Conservation (phyloP, 2,888 invertebrate genomes). For the Folsomia candida region DNA sequence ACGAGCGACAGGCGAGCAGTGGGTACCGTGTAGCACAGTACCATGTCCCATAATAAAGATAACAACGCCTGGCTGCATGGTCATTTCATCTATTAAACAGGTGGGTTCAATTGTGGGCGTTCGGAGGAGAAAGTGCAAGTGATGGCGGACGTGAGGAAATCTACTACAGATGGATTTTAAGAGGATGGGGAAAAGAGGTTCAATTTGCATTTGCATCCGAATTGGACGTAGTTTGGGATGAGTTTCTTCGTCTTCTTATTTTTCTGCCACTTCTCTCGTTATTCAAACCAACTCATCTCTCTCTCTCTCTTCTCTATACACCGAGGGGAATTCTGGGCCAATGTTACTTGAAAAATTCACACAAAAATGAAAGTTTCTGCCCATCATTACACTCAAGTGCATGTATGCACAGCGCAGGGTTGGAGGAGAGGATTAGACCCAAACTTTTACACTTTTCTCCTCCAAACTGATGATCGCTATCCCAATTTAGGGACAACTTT, state of each 20-base stretch:
- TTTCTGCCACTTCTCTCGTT: not conserved
- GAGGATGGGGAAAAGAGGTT: not conserved
- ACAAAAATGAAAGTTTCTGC: not conserved
- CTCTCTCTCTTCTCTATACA: not conserved
- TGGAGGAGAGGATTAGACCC: not conserved
- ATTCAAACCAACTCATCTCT: too few relatives aligned
- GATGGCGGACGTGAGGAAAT: too few relatives aligned
- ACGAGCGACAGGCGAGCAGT: too few relatives aligned
- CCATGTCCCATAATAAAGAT: too few relatives aligned
- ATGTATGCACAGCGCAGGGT: too few relatives aligned
- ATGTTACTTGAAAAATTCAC: not conserved
- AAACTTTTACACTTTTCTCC: too few relatives aligned
- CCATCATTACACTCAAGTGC: not conserved
- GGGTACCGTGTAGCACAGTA: too few relatives aligned
- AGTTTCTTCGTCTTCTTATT: not conserved
- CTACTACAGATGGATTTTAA: too few relatives aligned
- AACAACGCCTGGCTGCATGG: too few relatives aligned
- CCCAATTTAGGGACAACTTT: too few relatives aligned
- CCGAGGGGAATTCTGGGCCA: not conserved
- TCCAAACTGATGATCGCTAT: too few relatives aligned
- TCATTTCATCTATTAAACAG: not conserved
- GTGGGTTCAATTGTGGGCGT: not conserved
- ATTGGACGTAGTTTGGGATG: not conserved
- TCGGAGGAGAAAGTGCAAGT: too few relatives aligned
- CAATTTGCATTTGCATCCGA: not conserved